phyloP scores from a whole-genome alignment of 2,888 invertebrate genomes.

The Drosophila mulleri region DNA sequence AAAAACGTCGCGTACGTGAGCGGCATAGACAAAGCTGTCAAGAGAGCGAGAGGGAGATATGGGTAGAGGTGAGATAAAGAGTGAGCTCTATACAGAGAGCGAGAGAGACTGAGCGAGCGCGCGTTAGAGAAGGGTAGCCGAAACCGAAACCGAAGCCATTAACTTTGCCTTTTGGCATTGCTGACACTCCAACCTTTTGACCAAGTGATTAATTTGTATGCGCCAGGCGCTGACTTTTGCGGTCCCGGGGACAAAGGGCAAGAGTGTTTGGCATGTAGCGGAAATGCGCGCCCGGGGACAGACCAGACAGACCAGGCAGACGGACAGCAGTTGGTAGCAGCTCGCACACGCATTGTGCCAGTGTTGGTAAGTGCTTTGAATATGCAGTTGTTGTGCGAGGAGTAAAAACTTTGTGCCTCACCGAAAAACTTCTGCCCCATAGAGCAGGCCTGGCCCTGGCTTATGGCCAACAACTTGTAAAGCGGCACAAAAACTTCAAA shows the following conservation, averaged over 20 bases:
- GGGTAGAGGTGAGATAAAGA: slow-evolving; percentile 1
- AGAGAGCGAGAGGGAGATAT: background rate
- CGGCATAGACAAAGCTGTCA: slow-evolving; percentile 48
- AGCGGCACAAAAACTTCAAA: slow-evolving; percentile 54
- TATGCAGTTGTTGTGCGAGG: slow-evolving; percentile 30
- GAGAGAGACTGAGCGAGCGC: background rate
- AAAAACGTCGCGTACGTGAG: slow-evolving; percentile 83
- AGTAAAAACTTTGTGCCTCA: slow-evolving; percentile 62
- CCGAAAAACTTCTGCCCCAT: slow-evolving; percentile 34
- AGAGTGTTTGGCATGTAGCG: slow-evolving; percentile 79
- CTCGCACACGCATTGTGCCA: slow-evolving; percentile 13
- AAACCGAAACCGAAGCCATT: slow-evolving; percentile 56
- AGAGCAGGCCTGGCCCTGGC: slow-evolving; percentile 52
- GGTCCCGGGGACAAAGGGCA: slow-evolving; percentile 76
- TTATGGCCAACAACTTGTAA: slow-evolving; percentile 71
- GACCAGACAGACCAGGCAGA: slow-evolving; percentile 9
- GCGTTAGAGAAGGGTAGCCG: slow-evolving; percentile 9
- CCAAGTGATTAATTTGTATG: slow-evolving; percentile 76
- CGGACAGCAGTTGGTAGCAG: background rate
- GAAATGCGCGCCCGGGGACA: slow-evolving; percentile 75
- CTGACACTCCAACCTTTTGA: slow-evolving; percentile 66
- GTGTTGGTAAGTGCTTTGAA: slow-evolving; percentile 58
- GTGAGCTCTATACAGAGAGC: background rate
- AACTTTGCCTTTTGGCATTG: slow-evolving; percentile 49
- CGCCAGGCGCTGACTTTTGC: slow-evolving; percentile 75